Conservation (phyloP, 1,140 invertebrate genomes). For the Agrypnia vestita region DNA sequence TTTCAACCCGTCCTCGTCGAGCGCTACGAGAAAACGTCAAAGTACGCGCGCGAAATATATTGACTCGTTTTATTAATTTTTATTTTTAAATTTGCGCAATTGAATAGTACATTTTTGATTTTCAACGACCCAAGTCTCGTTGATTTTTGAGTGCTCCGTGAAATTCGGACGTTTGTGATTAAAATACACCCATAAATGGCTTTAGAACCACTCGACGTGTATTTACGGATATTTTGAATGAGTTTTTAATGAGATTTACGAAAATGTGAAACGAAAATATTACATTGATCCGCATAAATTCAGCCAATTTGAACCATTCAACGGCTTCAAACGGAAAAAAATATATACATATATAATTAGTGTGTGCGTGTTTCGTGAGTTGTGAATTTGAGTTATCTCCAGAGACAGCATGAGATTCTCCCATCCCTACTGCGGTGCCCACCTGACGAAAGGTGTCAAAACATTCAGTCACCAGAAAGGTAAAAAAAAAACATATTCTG, state of each 20-base stretch:
- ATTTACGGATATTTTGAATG: constrained; percentile 50
- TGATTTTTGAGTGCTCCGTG: not conserved
- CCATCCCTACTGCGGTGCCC: constrained; percentile 47
- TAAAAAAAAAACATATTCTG: not conserved
- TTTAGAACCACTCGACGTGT: constrained; percentile 28
- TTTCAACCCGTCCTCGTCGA: no score
- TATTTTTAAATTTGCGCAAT: no score
- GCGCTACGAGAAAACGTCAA: no score
- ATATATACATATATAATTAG: no score
- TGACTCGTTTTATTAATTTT: no score
- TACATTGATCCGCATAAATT: no score
- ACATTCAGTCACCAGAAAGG: constrained; percentile 12
- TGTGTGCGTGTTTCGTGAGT: no score
- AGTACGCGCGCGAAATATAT: no score
- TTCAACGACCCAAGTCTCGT: not conserved
- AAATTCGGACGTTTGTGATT: constrained; percentile 2
- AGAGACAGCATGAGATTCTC: constrained; percentile 56
- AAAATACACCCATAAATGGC: constrained; percentile 33
- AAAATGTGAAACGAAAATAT: constrained; percentile 28
- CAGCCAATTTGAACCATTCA: no score
- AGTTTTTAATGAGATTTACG: not conserved
- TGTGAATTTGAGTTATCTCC: not conserved
- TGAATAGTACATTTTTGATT: no score
- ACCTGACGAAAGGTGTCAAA: not conserved
- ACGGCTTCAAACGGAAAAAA: no score